Base-by-base conservation (phyloP, 2,797 vertebrate genomes). In the Numenius phaeopus region DNA sequence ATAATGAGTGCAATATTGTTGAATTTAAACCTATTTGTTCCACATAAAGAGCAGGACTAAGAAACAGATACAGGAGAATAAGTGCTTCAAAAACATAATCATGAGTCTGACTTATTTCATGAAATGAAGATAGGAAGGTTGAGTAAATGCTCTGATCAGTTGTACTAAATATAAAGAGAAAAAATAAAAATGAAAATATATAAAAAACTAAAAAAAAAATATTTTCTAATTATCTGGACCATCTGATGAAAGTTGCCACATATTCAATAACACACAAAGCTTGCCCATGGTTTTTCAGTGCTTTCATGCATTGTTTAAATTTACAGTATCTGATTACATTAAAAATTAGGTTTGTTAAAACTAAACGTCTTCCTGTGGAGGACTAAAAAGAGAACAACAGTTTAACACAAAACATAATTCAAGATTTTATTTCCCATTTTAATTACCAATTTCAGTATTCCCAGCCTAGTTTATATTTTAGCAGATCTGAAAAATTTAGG, bases 1-100 rank as follows among this genome's bases (percentile, higher is more conserved):
- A 95, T 80, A 70, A 34, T 32, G 22, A 8, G 5, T 47, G 26
- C 16, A 79, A 67, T 76, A 79, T 8, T 46, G 7, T 7, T 79
- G 32, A 66, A 94, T 94, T 91, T 96, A 91, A 94, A 95, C 92
- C 5, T 12, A 88, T 90, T 97, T 96, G 29, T 64, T 94, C 62
- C 83, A 88, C 75, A 34, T 32, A 82, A 79, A 61, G 42, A 86
- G 14, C n/a, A 76, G 50, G 39, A 76, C 49, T 83, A 47, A 87
- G 44, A 79, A 94, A 89, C 12, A 44, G 26, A 22, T 47, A 92
- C 34, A 30, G 3, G n/a, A 90, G 78, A n/a, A 82, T 47, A 83
- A 80, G 27, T 40, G 30, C 32, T 90, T 96, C 66, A 67, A 83
- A 89, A 89, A 92, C 19, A 37, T 77, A 87, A 47, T 72, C 72